phyloP scores from a whole-genome alignment of 2,113 vertebrate species.

The Cephalopholis sonnerati region DNA sequence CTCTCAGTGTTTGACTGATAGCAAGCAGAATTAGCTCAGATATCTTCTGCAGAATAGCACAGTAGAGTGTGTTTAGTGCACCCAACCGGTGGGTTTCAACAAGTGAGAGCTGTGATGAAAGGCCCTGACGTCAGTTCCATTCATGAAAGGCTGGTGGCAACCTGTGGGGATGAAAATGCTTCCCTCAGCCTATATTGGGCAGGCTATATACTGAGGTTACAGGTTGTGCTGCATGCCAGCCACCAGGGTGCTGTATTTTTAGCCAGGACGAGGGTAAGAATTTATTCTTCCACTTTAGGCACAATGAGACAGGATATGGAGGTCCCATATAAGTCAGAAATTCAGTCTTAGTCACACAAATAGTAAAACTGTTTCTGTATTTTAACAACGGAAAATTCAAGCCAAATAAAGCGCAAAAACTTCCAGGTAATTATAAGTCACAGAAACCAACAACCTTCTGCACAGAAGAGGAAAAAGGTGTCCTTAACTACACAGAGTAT shows the following conservation, averaged over 20 bases:
- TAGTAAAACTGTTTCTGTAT: slow-evolving; percentile 2
- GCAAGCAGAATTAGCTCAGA: slow-evolving; percentile 60
- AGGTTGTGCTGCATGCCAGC: slow-evolving; percentile 62
- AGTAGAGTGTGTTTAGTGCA: slow-evolving; percentile 38
- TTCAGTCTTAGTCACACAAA: slow-evolving; percentile 3
- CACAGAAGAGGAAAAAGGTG: background rate
- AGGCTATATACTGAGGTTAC: slow-evolving; percentile 44
- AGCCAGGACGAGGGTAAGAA: slow-evolving; percentile 55
- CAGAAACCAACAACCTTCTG: background rate
- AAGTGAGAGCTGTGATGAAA: slow-evolving; percentile 64
- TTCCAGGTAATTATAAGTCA: background rate
- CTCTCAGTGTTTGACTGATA: slow-evolving; percentile 58
- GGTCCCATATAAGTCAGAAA: slow-evolving; percentile 20
- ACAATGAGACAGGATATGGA: slow-evolving; percentile 38
- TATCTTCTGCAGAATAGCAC: slow-evolving; percentile 64
- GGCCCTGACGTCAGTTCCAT: slow-evolving; percentile 65
- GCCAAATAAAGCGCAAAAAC: background rate
- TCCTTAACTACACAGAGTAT: background rate
- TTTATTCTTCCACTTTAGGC: slow-evolving; percentile 35
- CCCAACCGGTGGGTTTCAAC: slow-evolving; percentile 51
- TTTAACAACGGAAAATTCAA: background rate
- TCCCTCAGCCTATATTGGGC: slow-evolving; percentile 61
- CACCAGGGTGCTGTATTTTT: slow-evolving; percentile 69
- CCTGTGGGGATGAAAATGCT: slow-evolving; percentile 70
- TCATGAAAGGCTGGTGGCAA: slow-evolving; percentile 68